Conservation (phyloP, 2,113 vertebrate genomes). For the Empidonax alnorum region DNA sequence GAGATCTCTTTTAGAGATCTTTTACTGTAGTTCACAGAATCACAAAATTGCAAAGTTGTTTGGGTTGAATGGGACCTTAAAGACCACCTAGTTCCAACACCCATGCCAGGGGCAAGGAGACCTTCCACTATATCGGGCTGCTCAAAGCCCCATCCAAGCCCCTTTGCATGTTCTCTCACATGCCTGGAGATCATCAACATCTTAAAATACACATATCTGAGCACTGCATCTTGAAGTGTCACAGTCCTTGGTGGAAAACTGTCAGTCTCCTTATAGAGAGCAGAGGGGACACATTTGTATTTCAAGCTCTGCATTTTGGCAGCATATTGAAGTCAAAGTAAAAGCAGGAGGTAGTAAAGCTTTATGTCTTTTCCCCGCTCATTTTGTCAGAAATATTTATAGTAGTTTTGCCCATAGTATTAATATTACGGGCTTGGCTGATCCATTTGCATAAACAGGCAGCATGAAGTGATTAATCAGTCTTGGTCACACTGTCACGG, state of each 20-base stretch:
- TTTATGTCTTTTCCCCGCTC: not conserved
- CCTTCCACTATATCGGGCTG: not conserved
- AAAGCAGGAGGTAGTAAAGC: not conserved
- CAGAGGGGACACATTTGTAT: not conserved
- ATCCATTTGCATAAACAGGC: not conserved
- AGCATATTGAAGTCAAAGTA: not conserved
- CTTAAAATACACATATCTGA: not conserved
- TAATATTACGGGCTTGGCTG: not conserved
- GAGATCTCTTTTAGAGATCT: not conserved
- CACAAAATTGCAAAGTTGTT: not conserved
- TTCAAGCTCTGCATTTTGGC: not conserved
- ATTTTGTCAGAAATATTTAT: slow-evolving; percentile 13
- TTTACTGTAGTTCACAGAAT: not conserved
- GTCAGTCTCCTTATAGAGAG: not conserved
- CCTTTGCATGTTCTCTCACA: not conserved
- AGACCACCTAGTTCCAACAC: not conserved
- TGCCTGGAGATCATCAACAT: not conserved
- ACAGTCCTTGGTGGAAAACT: not conserved
- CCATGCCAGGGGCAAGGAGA: not conserved
- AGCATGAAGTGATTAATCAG: not conserved
- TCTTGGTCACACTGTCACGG: not conserved
- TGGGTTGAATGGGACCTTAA: not conserved
- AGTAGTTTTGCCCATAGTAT: not conserved
- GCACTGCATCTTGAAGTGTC: not conserved
- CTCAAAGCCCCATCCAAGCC: not conserved